A percentile compares a stretch with the other conserved stretches of the same genome.
phyloP scores from a whole-genome alignment of 2,113 vertebrate genomes.

The Butorides virescens region DNA sequence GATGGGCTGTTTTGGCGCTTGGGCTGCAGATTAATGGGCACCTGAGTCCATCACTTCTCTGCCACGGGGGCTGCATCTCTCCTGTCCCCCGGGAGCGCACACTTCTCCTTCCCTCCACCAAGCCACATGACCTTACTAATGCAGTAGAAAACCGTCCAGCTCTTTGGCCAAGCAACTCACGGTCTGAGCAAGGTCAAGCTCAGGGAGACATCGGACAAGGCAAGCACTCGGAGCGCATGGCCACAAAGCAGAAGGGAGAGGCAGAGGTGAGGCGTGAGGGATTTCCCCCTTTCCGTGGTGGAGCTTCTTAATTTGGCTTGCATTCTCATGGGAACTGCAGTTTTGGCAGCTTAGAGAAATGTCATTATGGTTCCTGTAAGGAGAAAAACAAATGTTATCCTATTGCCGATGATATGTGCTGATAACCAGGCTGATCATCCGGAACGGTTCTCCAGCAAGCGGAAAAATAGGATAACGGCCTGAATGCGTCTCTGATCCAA shows the following conservation, averaged over 20 bases:
- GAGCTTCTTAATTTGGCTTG: background rate
- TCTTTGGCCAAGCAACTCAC: background rate
- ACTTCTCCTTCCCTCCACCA: background rate
- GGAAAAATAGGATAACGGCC: background rate
- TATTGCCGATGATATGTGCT: background rate
- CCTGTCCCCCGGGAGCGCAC: rapidly evolving
- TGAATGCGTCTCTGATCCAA: background rate
- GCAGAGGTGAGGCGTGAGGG: background rate
- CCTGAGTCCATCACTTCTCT: background rate
- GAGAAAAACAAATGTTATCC: background rate
- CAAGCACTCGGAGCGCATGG: rapidly evolving
- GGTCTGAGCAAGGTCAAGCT: background rate
- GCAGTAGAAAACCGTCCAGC: background rate
- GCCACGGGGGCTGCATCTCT: background rate
- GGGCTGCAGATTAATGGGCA: background rate
- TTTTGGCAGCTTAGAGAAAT: background rate
- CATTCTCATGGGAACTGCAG: background rate
- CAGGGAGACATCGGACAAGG: background rate
- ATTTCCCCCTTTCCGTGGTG: background rate
- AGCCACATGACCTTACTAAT: background rate
- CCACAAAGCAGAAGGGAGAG: background rate
- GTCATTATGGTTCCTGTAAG: background rate
- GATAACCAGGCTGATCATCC: background rate
- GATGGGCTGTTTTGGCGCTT: background rate
- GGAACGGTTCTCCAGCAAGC: background rate